Evolutionary conservation across 2,113 vertebrate species (phyloP), one percentile per base, ranked within the genome.

Genomic region (Camarhynchus parvulus): DNA sequence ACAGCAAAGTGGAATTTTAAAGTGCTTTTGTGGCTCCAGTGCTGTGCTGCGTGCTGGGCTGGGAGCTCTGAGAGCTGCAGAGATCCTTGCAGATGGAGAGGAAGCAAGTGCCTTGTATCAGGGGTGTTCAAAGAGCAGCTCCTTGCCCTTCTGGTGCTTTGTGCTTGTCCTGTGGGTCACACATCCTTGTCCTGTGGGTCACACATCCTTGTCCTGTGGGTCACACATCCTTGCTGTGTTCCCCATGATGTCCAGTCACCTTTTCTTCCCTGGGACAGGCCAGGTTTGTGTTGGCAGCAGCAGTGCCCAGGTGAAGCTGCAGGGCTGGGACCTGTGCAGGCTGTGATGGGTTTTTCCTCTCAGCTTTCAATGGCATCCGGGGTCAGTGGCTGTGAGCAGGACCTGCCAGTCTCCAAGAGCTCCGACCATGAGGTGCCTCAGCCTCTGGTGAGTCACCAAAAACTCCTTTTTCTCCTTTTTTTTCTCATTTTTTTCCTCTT

Each of bases 331-430:
- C 3, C 0, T 0, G 11, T 7, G 1, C 82, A 55, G 50, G 21
- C 47, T 83, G 6, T 64, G 31, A 91, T 0, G 2, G 11, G 0
- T 2, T 1, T 94, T 55, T 63, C 23, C 85, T 67, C 56, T 61
- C 55, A 66, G 49, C 97, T 83, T 83, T 92, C 95, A 2, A 95
- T 98, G 98, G 97, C 90, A 15, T 98, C 95, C 0, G 90, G 97
- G 50, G 46, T 44, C 67, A 98, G 96, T 1, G 93, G 97, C 42
- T 94, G 87, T 5, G 22, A 73, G 58, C 97, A 97, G 74, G 97
- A 95, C 13, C n/a, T 79, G 9, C 84, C 59, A 1, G 42, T 39
- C 24, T 97, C 97, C 13, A 83, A 18, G 28, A 6, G 14, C 10
- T 86, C 15, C 1, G 55, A 89, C 20, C 10, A 5, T 2, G 87